These are phyloP conservation scores for Neotoxoptera formosana DNA, from an alignment of 1,140 invertebrate species.

Conservation along the genomic window DNA sequence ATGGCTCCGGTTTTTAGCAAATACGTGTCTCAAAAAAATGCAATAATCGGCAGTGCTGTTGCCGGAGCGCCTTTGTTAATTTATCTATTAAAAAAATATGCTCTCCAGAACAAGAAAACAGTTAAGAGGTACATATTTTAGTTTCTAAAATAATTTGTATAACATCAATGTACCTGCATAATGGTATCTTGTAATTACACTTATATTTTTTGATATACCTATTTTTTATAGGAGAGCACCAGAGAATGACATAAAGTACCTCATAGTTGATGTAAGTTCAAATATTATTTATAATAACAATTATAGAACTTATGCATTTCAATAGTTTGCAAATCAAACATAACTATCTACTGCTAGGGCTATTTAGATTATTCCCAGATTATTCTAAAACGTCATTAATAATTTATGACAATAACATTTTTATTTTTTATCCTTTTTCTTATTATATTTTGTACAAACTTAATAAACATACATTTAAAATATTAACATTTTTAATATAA, in stretches of 20 bases:
- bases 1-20: constrained; percentile 45
- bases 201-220: background rate
- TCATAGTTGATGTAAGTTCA: constrained; percentile 55
- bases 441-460: too few relatives aligned
- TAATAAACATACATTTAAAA: background rate
- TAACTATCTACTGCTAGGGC: background rate
- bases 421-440: background rate
- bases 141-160: background rate
- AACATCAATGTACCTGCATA: background rate
- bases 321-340: background rate
- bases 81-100: constrained; percentile 37
- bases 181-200: background rate
- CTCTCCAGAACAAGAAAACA: background rate
- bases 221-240: constrained; percentile 25
- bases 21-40: constrained; percentile 39
- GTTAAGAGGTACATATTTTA: background rate
- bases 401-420: background rate
- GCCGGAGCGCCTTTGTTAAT: constrained; percentile 21
- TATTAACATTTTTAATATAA: too few relatives aligned
- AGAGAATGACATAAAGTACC: constrained; percentile 47
- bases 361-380: background rate
- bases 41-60: constrained; percentile 28
- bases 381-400: background rate
- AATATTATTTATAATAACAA: background rate
- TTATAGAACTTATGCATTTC: background rate